A percentile compares a stretch with the other conserved stretches of the same genome.
Conservation (phyloP, 2,888 invertebrate genomes). For the Rotaria socialis region DNA sequence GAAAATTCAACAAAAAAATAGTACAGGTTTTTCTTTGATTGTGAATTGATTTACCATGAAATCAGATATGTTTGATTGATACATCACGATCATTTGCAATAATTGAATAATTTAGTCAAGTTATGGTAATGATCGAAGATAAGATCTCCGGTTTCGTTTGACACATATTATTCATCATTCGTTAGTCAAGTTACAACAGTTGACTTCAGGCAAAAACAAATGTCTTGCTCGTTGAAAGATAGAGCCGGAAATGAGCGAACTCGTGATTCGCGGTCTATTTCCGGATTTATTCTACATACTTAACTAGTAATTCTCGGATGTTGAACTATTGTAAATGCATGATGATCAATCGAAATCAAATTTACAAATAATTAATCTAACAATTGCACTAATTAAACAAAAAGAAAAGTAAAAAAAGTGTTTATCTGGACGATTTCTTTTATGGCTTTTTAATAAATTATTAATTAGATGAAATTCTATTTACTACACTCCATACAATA, state of each 20-base stretch:
- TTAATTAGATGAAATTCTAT: too few relatives aligned
- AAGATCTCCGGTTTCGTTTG: not conserved
- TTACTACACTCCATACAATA: too few relatives aligned
- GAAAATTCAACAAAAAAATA: not conserved
- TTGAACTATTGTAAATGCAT: conserved; percentile 8
- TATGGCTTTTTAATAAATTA: too few relatives aligned
- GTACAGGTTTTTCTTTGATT: not conserved
- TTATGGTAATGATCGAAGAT: not conserved
- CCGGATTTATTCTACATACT: not conserved
- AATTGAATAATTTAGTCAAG: not conserved
- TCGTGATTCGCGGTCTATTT: not conserved
- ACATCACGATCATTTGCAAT: not conserved
- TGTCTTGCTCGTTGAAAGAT: not conserved
- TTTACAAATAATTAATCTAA: not conserved
- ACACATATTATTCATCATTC: not conserved
- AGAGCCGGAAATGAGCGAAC: not conserved
- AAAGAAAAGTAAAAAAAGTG: not conserved
- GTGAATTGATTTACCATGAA: not conserved
- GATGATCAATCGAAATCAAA: not conserved
- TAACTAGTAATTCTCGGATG: conserved; percentile 18
- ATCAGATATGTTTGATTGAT: not conserved
- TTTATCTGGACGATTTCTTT: too few relatives aligned
- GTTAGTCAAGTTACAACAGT: not conserved
- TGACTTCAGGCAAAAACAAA: not conserved
- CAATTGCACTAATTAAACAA: not conserved